phyloP scores from a whole-genome alignment of 2,888 invertebrate species.

The Plemyria rubiginata region DNA sequence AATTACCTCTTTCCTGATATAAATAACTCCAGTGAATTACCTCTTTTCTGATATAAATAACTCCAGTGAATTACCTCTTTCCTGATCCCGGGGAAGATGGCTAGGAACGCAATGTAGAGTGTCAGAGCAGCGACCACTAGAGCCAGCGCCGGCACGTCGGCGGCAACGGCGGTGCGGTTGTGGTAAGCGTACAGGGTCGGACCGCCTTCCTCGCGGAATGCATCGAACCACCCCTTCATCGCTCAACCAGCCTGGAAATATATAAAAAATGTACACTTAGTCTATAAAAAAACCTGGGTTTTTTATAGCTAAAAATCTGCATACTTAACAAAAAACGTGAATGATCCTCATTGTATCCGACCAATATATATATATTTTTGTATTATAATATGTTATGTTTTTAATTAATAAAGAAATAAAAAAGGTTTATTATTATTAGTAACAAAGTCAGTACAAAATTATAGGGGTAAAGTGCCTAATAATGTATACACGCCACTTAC shows the following conservation, averaged over 20 bases:
- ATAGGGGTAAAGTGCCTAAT: no score
- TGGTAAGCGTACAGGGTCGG: conserved; percentile 98
- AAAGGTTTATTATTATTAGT: no score
- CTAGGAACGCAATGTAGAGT: conserved; percentile 96
- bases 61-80: conserved; percentile 88
- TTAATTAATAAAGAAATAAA: no score
- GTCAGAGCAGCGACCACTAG: conserved; percentile 95
- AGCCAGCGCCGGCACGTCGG: conserved; percentile 95
- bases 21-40: background rate
- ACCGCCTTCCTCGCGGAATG: conserved; percentile 98
- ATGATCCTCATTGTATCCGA: no score
- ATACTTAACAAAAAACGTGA: no score
- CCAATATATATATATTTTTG: no score
- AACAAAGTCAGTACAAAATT: no score
- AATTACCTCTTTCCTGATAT: background rate
- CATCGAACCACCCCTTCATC: conserved; percentile 99
- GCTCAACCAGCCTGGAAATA: conserved; percentile 80
- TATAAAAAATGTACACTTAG: no score
- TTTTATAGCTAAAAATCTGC: no score
- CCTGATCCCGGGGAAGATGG: conserved; percentile 97
- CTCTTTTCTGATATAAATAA: conserved; percentile 64
- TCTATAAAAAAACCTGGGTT: no score
- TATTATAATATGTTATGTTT: no score
- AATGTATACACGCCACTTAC: no score
- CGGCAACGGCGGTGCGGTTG: conserved; percentile 97